phyloP scores from a whole-genome alignment of 2,888 invertebrate genomes.

The Thelaira solivaga region DNA sequence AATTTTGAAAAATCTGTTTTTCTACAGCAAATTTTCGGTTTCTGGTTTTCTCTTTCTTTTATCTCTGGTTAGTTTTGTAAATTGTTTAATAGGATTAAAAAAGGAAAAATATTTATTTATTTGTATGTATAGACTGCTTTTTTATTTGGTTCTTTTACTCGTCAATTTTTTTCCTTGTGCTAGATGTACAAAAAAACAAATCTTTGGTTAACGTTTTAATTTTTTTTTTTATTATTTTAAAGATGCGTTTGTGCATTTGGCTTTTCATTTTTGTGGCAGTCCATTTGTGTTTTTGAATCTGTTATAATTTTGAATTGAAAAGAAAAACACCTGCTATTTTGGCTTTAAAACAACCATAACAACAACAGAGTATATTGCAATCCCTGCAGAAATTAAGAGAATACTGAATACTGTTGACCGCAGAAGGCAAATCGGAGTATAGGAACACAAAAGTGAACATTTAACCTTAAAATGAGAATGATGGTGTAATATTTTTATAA shows the following conservation, averaged over 20 bases:
- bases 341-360: neutral
- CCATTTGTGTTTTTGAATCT: slow-evolving; percentile 29
- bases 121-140: neutral
- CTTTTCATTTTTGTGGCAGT: neutral
- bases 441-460: neutral
- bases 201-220: too few relatives aligned
- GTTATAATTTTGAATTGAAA: slow-evolving; percentile 23
- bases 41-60: neutral
- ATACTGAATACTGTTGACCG: slow-evolving; percentile 50
- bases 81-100: slow-evolving; percentile 32
- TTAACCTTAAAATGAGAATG: slow-evolving; percentile 10
- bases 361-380: slow-evolving; percentile 11
- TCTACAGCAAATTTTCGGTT: neutral
- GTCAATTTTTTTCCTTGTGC: neutral
- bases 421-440: slow-evolving; percentile 11
- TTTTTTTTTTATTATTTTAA: too few relatives aligned
- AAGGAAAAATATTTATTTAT: neutral
- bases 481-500: too few relatives aligned
- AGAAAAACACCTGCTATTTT: slow-evolving; percentile 53
- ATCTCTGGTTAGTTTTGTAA: neutral
- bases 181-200: slow-evolving; percentile 9
- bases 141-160: neutral
- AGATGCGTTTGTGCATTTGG: neutral
- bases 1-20: too few relatives aligned
- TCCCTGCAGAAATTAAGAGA: slow-evolving; percentile 25